These are phyloP conservation scores for Rhynchomys soricoides DNA, from an alignment of 2,113 vertebrate genomes.

Conservation along the genomic window DNA sequence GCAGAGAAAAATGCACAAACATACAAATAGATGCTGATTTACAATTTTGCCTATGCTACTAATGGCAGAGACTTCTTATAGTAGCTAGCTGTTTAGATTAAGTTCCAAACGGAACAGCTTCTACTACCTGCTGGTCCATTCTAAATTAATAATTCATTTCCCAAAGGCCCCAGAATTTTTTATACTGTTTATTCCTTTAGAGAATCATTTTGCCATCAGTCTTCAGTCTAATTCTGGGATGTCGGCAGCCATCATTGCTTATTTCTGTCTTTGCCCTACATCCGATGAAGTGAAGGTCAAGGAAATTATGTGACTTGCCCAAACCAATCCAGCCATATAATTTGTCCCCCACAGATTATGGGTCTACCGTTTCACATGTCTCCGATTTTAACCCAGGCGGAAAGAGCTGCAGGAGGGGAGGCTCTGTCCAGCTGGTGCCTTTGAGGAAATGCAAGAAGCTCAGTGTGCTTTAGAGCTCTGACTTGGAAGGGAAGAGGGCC, in stretches of 20 bases:
- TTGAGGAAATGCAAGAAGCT: constrained; percentile 76
- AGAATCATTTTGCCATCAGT: constrained; percentile 47
- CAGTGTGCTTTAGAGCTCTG: constrained; percentile 47
- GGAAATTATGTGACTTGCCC: constrained; percentile 76
- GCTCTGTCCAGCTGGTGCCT: constrained; percentile 70
- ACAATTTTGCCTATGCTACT: constrained; percentile 1
- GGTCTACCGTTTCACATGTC: constrained; percentile 74
- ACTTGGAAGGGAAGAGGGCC: constrained; percentile 45
- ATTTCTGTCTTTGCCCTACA: constrained; percentile 79
- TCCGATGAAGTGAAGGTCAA: constrained; percentile 77
- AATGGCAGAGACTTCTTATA: constrained; percentile 15
- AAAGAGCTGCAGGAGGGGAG: constrained; percentile 62
- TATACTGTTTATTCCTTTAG: constrained; percentile 65
- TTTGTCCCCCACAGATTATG: constrained; percentile 79
- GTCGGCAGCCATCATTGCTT: constrained; percentile 62
- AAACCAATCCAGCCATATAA: constrained; percentile 75
- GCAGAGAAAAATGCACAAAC: background rate
- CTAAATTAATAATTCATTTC: constrained; percentile 47
- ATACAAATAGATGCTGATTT: background rate
- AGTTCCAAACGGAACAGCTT: constrained; percentile 43
- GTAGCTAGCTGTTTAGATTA: constrained; percentile 36
- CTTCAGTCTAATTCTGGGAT: constrained; percentile 71
- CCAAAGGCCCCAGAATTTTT: constrained; percentile 4
- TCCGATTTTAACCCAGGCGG: constrained; percentile 76
- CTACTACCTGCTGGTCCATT: constrained; percentile 40